Conservation (phyloP, 2,797 vertebrate genomes). For the Sitta carolinensis region DNA sequence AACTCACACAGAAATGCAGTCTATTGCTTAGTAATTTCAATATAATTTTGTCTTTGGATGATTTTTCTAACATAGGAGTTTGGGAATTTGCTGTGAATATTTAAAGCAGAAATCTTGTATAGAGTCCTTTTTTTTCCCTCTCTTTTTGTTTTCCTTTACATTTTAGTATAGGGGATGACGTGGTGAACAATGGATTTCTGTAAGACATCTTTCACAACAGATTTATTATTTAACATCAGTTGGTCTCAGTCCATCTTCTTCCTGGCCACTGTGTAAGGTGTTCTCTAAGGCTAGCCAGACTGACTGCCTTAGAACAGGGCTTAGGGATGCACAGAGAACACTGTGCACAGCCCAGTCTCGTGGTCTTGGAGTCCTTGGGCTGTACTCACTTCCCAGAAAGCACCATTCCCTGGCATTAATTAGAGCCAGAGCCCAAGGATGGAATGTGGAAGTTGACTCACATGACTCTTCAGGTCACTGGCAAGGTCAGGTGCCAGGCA, state of each 20-base stretch:
- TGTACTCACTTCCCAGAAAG: neutral
- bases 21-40: neutral
- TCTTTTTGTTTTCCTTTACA: neutral
- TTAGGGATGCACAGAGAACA: neutral
- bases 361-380: neutral
- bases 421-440: neutral
- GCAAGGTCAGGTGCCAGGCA: neutral
- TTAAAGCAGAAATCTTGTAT: neutral
- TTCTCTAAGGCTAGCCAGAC: neutral
- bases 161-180: neutral
- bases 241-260: neutral
- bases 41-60: neutral
- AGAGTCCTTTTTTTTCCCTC: fast-evolving
- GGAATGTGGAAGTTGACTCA: neutral
- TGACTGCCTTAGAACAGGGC: neutral
- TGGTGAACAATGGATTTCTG: neutral
- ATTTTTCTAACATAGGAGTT: neutral
- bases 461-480: neutral
- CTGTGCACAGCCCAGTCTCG: neutral
- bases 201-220: neutral
- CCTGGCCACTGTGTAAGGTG: neutral
- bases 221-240: neutral
- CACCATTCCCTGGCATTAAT: neutral
- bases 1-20: neutral
- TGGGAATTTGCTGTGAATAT: neutral